Evolutionary conservation across 1,140 invertebrate genomes (phyloP).

Genomic region (Meloidogyne exigua): DNA sequence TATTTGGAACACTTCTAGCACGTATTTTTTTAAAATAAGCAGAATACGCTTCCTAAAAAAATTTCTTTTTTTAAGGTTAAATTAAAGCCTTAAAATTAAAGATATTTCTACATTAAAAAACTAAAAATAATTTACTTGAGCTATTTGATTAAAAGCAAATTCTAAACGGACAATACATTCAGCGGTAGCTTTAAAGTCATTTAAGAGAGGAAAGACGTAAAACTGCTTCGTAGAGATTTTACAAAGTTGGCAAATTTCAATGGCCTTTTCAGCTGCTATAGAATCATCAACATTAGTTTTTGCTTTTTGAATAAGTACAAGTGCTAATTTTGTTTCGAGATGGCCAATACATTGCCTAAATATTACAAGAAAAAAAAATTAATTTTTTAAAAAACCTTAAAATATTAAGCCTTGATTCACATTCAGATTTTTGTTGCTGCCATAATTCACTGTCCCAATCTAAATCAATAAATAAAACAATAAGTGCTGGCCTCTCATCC

Average conservation of each 20-base stretch:
- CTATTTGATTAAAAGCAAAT: conserved; percentile 85
- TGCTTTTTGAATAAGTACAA: conserved; percentile 44
- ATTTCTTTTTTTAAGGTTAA: background rate
- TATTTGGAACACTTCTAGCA: conserved; percentile 44
- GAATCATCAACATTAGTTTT: conserved; percentile 74
- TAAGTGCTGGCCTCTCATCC: conserved; percentile 81
- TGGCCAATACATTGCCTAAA: conserved; percentile 40
- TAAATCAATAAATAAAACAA: conserved; percentile 90
- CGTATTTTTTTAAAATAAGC: conserved; percentile 73
- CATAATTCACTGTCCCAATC: conserved; percentile 92
- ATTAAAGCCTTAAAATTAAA: background rate
- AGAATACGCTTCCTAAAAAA: conserved; percentile 76
- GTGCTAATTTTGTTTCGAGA: conserved; percentile 37
- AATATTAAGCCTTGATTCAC: conserved; percentile 68
- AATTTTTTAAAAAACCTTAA: conserved; percentile 29
- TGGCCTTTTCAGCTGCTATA: conserved; percentile 80
- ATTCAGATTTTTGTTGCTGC: conserved; percentile 90
- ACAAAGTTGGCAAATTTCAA: conserved; percentile 81
- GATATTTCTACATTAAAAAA: too few relatives aligned
- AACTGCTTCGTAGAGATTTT: conserved; percentile 85
- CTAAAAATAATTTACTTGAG: conserved; percentile 69
- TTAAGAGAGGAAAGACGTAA: conserved; percentile 83
- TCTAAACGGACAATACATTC: conserved; percentile 70
- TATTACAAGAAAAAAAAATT: conserved; percentile 17
- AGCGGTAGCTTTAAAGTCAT: conserved; percentile 69